Percentiles rank a stretch among this genome's conserved stretches.
Evolutionary conservation across 2,888 invertebrate genomes (phyloP).

Genomic region (Rhamphomyia laevipes): DNA sequence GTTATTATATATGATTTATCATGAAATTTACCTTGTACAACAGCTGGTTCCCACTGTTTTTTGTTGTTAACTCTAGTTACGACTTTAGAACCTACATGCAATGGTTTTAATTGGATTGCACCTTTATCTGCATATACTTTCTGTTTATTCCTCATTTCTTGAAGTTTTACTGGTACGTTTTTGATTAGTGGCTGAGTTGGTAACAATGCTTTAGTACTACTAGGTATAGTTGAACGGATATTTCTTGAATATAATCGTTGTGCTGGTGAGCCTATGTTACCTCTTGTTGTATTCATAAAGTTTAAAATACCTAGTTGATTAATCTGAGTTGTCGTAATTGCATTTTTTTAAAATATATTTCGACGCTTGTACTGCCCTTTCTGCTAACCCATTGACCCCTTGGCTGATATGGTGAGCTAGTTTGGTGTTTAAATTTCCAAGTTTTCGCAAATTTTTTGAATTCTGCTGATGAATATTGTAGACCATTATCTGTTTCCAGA

Average conservation of each 20-base stretch:
- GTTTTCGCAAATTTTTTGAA: constrained; percentile 16
- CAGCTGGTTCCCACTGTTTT: not conserved
- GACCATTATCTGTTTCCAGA: constrained; percentile 15
- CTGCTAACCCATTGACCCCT: constrained; percentile 4
- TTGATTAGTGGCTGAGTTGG: not conserved
- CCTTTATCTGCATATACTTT: not conserved
- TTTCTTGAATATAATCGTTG: constrained; percentile 5
- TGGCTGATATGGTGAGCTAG: constrained; percentile 7
- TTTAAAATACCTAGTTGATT: constrained; percentile 3
- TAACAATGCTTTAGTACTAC: not conserved
- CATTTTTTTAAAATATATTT: constrained; percentile 4
- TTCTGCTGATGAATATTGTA: constrained; percentile 14
- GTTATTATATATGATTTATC: not conserved
- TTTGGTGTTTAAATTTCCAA: constrained; percentile 13
- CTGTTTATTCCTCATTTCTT: not conserved
- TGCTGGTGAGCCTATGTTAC: constrained; percentile 1
- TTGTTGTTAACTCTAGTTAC: not conserved
- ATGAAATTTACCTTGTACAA: not conserved
- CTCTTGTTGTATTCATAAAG: constrained; percentile 4
- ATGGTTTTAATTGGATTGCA: not conserved
- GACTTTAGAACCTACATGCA: not conserved
- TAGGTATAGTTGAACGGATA: not conserved
- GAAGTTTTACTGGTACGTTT: not conserved
- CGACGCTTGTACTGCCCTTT: constrained; percentile 5
- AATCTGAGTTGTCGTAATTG: constrained; percentile 4